Conservation (phyloP, 2,888 invertebrate species). For the Gibbula magus region DNA sequence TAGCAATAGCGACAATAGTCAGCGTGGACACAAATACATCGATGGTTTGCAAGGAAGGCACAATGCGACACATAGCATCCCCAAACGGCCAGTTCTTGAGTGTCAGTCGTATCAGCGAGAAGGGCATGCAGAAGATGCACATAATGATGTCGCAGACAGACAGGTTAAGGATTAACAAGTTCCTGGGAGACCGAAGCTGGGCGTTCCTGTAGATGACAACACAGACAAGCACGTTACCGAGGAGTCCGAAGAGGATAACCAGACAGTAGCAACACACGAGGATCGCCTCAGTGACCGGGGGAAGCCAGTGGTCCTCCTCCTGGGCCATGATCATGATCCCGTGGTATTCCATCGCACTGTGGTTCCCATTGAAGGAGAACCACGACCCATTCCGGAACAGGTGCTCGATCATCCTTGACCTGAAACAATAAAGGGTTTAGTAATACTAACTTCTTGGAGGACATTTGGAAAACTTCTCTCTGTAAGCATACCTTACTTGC, state of each 20-base stretch:
- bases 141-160: slow-evolving; percentile 67
- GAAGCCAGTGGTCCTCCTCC: slow-evolving; percentile 50
- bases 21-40: slow-evolving; percentile 69
- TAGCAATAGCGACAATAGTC: slow-evolving; percentile 67
- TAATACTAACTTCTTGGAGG: not conserved
- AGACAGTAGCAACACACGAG: slow-evolving; percentile 55
- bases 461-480: not conserved
- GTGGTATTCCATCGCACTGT: not conserved
- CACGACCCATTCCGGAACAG: not conserved
- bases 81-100: slow-evolving; percentile 68
- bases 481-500: too few species aligned
- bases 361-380: not conserved
- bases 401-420: not conserved
- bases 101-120: slow-evolving; percentile 62
- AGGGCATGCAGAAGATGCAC: slow-evolving; percentile 67
- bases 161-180: slow-evolving; percentile 67
- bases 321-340: not conserved
- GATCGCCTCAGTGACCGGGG: slow-evolving; percentile 45
- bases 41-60: slow-evolving; percentile 62
- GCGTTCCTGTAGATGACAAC: slow-evolving; percentile 53
- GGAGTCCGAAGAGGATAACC: slow-evolving; percentile 56
- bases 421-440: not conserved
- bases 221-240: slow-evolving; percentile 62
- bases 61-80: slow-evolving; percentile 52
- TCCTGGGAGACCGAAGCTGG: slow-evolving; percentile 53